Base-by-base conservation (phyloP, 2,888 invertebrate genomes). In the Zygothrica quintamaculata region DNA sequence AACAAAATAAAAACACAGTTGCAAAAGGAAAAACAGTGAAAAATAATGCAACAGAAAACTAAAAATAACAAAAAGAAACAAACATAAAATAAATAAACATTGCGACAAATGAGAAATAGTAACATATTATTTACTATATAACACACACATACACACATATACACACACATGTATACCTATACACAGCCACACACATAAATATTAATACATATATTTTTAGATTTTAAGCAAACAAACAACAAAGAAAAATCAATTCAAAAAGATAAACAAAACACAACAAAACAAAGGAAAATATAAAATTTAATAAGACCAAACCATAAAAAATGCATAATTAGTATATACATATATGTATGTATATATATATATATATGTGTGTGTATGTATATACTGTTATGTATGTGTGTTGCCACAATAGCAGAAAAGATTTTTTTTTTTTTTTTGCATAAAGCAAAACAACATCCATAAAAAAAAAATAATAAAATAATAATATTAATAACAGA, bases 1-100 rank as follows among this genome's bases (percentile, higher is more conserved):
- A 26, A 61, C 61, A 53, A 61, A 48, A 61, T 51, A 43, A 50
- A 60, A 55, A 55, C 56, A 65, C 43, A 64, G 34, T 48, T 61
- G 58, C 53, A 59, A 61, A 76, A 25, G 16, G 25, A 53, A 55
- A 2, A 22, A 22, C 18, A 22, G 47, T 18, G 34, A 33, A 18
- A 6, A 40, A 22, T 31, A 8, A 9, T 26, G 5, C 26, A 8
- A n/a, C 13, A 18, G 53, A 47, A 37, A 18, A 13, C 11, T 56
- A 37, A 37, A 29, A 29, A 25, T 46, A 11, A 12, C 7, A n/a
- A 59, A 15, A 40, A 31, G 12, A 39, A 48, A 57, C 42, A 39
- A 46, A 11, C 29, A 58, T 18, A 43, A 18, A 53, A 43, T 50
- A 37, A 42, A 62, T 51, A 74, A 0, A 3, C 36, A 5, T 31